Evolutionary conservation across 2,797 vertebrate species (phyloP).

Genomic region (Molossus alvarezi): DNA sequence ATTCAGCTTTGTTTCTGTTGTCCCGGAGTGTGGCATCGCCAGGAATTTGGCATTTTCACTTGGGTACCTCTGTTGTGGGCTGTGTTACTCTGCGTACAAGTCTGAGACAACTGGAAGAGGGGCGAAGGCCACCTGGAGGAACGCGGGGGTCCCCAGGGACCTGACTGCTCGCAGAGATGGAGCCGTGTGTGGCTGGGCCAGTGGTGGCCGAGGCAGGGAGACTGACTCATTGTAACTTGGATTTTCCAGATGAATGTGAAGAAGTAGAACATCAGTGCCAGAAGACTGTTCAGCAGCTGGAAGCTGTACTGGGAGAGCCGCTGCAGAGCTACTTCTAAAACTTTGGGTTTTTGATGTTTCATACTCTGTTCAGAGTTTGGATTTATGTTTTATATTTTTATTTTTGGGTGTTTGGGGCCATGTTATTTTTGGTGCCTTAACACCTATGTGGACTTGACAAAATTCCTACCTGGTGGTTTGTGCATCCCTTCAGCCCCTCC

Average conservation of each 20-base stretch:
- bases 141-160: rapidly evolving
- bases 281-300: conserved; percentile 96
- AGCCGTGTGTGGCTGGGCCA: neutral
- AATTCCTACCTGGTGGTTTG: neutral
- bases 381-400: neutral
- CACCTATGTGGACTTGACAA: neutral
- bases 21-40: neutral
- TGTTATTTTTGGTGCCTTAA: conserved; percentile 79
- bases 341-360: neutral
- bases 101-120: rapidly evolving
- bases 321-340: conserved; percentile 96
- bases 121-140: neutral
- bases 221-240: neutral
- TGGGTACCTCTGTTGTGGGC: rapidly evolving
- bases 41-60: neutral
- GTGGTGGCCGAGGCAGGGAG: neutral
- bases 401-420: conserved; percentile 64
- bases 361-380: neutral
- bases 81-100: neutral
- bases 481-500: neutral
- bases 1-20: neutral
- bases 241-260: conserved; percentile 95
- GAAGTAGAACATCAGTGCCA: conserved; percentile 98
- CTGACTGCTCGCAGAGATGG: neutral
- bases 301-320: conserved; percentile 95